Evolutionary conservation across 2,113 vertebrate species (phyloP).

Genomic region (Tachycineta bicolor): DNA sequence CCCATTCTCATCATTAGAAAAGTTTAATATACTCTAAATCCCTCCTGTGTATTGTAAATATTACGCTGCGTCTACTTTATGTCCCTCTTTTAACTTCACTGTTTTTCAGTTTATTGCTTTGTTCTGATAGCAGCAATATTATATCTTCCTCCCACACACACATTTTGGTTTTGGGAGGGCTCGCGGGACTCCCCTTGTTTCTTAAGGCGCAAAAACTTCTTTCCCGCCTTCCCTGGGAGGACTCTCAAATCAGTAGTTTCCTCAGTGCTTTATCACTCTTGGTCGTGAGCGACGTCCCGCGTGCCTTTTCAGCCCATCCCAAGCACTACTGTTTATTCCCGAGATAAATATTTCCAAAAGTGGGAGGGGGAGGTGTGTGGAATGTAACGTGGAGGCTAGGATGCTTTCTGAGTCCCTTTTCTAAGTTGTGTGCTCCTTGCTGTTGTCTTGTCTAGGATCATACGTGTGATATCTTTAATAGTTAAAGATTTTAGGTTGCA

Average conservation of each 20-base stretch:
- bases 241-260: accelerated
- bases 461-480: accelerated
- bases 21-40: accelerated
- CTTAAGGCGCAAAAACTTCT: accelerated
- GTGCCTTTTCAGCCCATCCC: background rate
- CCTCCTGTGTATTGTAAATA: accelerated
- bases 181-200: accelerated
- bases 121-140: accelerated
- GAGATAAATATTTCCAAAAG: accelerated
- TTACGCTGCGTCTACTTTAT: accelerated
- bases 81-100: accelerated
- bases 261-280: accelerated
- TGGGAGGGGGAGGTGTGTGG: accelerated
- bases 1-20: accelerated
- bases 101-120: accelerated
- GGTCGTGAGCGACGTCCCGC: accelerated
- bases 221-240: accelerated
- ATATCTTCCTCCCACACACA: accelerated
- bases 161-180: accelerated
- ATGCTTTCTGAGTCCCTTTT: accelerated
- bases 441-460: accelerated
- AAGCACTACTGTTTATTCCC: accelerated
- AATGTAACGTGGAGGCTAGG: accelerated
- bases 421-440: accelerated
- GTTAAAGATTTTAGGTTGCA: accelerated